A percentile compares a stretch with the other conserved stretches of the same genome.
phyloP scores from a whole-genome alignment of 2,888 invertebrate genomes.

The Drosophila demipolita region DNA sequence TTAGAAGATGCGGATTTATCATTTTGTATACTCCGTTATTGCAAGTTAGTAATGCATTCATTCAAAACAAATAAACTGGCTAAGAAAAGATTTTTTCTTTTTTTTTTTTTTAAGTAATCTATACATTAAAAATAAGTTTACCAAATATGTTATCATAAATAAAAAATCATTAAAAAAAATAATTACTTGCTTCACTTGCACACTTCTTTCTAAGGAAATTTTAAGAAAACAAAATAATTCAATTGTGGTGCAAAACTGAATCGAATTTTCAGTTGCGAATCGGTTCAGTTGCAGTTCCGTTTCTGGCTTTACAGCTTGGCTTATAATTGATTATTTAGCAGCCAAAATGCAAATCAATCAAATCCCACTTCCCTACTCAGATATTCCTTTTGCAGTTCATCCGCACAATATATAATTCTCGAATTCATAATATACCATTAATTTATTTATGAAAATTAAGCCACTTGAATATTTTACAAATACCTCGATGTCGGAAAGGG shows the following conservation, averaged over 20 bases:
- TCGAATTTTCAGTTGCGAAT: neutral
- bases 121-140: neutral
- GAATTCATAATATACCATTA: conserved; percentile 33
- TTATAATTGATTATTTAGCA: too few relatives aligned
- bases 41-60: neutral
- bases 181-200: neutral
- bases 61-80: neutral
- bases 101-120: neutral
- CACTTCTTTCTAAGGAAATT: neutral
- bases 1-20: neutral
- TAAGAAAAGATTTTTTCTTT: too few relatives aligned
- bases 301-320: neutral
- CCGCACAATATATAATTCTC: conserved; percentile 1
- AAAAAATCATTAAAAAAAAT: neutral
- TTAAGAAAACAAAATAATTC: neutral
- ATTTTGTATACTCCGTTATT: neutral
- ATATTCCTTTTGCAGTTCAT: neutral
- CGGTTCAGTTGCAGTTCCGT: neutral
- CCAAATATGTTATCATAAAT: neutral
- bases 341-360: too few relatives aligned
- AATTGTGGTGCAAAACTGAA: neutral
- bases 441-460: conserved; percentile 44
- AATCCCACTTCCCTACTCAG: neutral
- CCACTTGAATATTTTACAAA: conserved; percentile 30
- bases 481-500: neutral